Percentiles rank a stretch among this genome's conserved stretches.
Evolutionary conservation across 1,140 invertebrate species (phyloP).

Genomic region (Ceratina calcarata): DNA sequence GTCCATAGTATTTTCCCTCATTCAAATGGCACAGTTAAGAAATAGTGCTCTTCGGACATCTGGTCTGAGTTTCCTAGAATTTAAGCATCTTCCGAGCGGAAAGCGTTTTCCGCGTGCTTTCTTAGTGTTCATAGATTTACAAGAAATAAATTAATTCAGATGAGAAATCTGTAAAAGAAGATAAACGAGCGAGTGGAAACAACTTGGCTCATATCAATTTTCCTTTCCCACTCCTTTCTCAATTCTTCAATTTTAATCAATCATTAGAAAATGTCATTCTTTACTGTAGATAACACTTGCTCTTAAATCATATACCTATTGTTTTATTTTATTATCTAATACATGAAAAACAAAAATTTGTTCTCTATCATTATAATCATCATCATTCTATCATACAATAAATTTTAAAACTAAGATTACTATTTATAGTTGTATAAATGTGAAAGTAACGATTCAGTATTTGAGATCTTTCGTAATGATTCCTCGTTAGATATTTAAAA

Average conservation of each 20-base stretch:
- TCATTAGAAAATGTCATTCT: neutral
- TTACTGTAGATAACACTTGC: no score
- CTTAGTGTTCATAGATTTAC: slow-evolving; percentile 79
- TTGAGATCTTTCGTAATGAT: slow-evolving; percentile 20
- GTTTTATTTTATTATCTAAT: neutral
- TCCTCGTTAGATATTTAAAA: neutral
- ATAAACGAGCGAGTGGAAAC: slow-evolving; percentile 52
- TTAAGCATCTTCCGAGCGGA: slow-evolving; percentile 73
- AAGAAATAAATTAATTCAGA: slow-evolving; percentile 78
- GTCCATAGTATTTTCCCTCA: neutral
- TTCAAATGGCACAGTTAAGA: neutral
- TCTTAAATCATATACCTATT: no score
- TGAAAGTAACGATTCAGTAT: neutral
- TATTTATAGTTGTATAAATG: no score
- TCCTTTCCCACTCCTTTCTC: slow-evolving; percentile 1
- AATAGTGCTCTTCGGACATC: slow-evolving; percentile 39
- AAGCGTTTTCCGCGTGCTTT: slow-evolving; percentile 74
- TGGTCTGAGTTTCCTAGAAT: slow-evolving; percentile 66
- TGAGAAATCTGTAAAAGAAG: slow-evolving; percentile 51
- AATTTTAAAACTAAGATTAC: no score
- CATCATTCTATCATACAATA: no score
- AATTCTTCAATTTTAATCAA: neutral
- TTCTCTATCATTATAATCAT: no score
- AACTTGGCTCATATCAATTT: slow-evolving; percentile 20
- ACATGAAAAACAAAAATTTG: no score